phyloP scores from a whole-genome alignment of 2,888 invertebrate species.

The Poecilus cupreus region DNA sequence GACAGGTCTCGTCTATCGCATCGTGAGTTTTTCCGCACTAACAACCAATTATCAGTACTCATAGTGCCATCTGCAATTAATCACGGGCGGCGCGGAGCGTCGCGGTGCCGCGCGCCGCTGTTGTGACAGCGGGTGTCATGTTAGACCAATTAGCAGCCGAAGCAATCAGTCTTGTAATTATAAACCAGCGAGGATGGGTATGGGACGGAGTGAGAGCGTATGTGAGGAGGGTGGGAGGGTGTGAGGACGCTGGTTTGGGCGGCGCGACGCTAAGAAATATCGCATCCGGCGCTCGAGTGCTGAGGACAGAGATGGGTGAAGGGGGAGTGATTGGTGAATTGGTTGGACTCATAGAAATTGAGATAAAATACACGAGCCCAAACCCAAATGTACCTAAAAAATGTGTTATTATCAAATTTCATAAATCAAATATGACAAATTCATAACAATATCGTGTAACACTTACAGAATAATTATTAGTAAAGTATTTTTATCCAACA shows the following conservation, averaged over 20 bases:
- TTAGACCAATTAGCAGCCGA: conserved; percentile 60
- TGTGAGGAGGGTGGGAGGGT: not conserved
- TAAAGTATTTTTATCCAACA: too few relatives aligned
- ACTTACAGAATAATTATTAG: too few relatives aligned
- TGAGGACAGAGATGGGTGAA: conserved; percentile 12
- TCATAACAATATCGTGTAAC: too few relatives aligned
- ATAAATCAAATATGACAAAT: too few relatives aligned
- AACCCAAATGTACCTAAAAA: too few relatives aligned
- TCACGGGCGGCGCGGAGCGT: not conserved
- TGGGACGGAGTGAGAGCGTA: not conserved
- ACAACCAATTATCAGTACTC: conserved; percentile 49
- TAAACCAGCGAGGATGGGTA: conserved; percentile 37
- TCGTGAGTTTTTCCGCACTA: conserved; percentile 9
- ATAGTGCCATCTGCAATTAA: conserved; percentile 48
- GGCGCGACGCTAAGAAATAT: conserved; percentile 46
- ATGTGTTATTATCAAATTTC: too few relatives aligned
- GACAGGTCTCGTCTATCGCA: not conserved
- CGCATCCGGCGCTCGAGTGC: conserved; percentile 39
- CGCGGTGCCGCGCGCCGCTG: conserved; percentile 39
- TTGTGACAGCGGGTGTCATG: conserved; percentile 60
- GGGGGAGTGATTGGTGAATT: not conserved
- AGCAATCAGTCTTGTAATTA: conserved; percentile 60
- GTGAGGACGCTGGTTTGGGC: conserved; percentile 34
- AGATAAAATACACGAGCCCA: too few relatives aligned
- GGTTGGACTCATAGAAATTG: not conserved